These are phyloP conservation scores for Zaprionus tsacasi DNA, from an alignment of 1,140 invertebrate species.

Conservation along the genomic window DNA sequence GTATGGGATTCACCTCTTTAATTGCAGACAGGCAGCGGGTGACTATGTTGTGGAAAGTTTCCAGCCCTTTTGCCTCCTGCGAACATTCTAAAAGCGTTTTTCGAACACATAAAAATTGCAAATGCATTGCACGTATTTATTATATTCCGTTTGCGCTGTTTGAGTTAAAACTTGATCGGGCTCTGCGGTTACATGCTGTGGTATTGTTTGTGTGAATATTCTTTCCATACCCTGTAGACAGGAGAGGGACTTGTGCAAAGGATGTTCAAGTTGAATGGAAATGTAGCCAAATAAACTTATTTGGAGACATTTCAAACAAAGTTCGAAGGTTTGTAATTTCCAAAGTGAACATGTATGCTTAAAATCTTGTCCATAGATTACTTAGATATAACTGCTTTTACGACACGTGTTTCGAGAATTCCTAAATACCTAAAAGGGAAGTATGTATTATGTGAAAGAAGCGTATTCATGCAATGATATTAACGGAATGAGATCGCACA, in stretches of 20 bases:
- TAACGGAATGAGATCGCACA: too few relatives aligned
- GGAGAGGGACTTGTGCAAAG: neutral
- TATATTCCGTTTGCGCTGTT: constrained; percentile 74
- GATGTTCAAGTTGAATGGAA: neutral
- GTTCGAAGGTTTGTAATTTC: too few relatives aligned
- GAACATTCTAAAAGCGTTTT: constrained; percentile 41
- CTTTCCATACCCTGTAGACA: constrained; percentile 8
- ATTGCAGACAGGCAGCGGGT: constrained; percentile 71
- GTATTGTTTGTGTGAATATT: constrained; percentile 10
- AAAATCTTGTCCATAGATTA: too few relatives aligned
- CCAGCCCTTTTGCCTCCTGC: constrained; percentile 26
- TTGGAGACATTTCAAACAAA: too few relatives aligned
- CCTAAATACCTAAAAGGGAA: too few relatives aligned
- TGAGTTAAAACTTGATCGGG: constrained; percentile 59
- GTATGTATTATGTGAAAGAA: too few relatives aligned
- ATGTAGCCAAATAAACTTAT: too few relatives aligned
- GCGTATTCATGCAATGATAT: too few relatives aligned
- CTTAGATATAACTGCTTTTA: too few relatives aligned
- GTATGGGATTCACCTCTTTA: constrained; percentile 57
- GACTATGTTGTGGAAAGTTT: constrained; percentile 70
- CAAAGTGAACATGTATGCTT: too few relatives aligned
- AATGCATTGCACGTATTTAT: constrained; percentile 77
- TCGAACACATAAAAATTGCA: constrained; percentile 51
- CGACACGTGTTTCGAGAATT: too few relatives aligned
- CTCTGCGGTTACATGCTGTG: constrained; percentile 21